Evolutionary conservation across 2,797 vertebrate species (phyloP).

Genomic region (Oceanodroma leucorhoa): DNA sequence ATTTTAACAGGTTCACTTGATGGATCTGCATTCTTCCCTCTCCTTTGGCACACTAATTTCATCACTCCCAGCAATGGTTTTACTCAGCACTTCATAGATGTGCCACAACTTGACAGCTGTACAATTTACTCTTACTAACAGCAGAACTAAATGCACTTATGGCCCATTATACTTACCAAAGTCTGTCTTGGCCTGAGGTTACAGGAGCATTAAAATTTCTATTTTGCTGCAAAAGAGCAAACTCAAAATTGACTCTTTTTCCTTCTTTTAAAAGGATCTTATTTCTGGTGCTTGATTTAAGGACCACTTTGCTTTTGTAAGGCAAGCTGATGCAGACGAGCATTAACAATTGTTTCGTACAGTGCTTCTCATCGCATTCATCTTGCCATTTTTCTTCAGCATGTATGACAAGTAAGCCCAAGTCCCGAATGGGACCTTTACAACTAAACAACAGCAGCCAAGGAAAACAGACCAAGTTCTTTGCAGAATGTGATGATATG

Average conservation of each 20-base stretch:
- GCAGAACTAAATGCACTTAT: slow-evolving; percentile 3
- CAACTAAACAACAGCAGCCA: neutral
- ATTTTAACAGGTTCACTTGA: slow-evolving; percentile 9
- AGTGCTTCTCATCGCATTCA: neutral
- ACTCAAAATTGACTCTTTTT: neutral
- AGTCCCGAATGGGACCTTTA: neutral
- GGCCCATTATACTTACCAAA: neutral
- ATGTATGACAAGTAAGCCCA: neutral
- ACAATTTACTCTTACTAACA: slow-evolving; percentile 11
- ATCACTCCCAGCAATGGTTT: neutral
- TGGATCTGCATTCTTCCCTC: neutral
- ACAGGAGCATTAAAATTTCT: neutral
- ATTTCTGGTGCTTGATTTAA: neutral
- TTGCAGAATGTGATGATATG: neutral
- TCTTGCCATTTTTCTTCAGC: neutral
- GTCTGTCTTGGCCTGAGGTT: neutral
- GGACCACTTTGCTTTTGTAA: neutral
- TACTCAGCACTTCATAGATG: neutral
- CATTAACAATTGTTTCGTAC: neutral
- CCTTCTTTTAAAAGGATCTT: neutral
- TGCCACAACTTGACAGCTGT: slow-evolving; percentile 5
- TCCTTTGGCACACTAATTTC: neutral
- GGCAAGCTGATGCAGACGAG: neutral
- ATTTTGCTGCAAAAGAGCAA: neutral
- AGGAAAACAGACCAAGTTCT: neutral